Conservation (phyloP, 2,888 invertebrate species). For the Trilocha varians region DNA sequence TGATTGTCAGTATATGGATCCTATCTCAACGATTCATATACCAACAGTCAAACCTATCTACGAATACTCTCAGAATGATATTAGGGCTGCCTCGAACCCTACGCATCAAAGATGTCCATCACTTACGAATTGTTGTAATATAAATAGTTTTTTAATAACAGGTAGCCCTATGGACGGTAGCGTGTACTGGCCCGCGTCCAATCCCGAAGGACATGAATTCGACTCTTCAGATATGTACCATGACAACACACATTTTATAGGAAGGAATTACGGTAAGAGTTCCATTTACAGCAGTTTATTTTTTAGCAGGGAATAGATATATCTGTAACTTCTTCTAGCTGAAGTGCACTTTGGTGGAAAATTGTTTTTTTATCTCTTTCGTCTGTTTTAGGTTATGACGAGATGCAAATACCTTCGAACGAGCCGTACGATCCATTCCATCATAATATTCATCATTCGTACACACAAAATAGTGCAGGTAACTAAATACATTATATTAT, state of each 20-base stretch:
- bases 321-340: no score
- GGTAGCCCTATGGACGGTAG: slow-evolving; percentile 60
- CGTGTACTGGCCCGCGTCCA: slow-evolving; percentile 47
- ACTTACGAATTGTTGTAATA: background rate
- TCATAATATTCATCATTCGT: slow-evolving; percentile 43
- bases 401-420: slow-evolving; percentile 47
- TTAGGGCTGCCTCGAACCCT: no score
- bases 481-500: slow-evolving; percentile 6
- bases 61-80: no score
- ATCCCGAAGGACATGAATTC: slow-evolving; percentile 46
- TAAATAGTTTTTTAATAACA: slow-evolving; percentile 17
- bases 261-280: slow-evolving; percentile 47
- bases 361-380: background rate
- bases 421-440: slow-evolving; percentile 54
- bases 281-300: slow-evolving; percentile 1
- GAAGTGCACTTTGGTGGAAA: background rate
- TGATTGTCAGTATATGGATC: no score
- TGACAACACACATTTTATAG: slow-evolving; percentile 51
- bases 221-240: slow-evolving; percentile 54
- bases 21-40: no score
- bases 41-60: no score
- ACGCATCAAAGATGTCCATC: no score
- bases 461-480: slow-evolving; percentile 46
- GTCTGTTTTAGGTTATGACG: slow-evolving; percentile 47
- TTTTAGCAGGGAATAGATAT: no score